Conservation (phyloP, 2,113 vertebrate species). For the Edolisoma coerulescens region DNA sequence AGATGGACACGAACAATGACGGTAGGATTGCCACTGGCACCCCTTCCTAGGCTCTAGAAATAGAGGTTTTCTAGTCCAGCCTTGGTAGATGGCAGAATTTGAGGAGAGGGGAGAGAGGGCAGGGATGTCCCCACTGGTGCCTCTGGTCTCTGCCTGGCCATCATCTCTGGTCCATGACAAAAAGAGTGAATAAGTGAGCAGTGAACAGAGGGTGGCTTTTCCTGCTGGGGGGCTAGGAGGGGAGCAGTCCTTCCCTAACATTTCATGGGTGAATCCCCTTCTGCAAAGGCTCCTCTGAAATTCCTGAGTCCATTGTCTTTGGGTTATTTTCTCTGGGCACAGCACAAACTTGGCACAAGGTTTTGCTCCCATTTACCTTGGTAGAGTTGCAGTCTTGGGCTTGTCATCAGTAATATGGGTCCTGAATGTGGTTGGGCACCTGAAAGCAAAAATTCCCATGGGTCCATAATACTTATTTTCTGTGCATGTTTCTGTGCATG, state of each 20-base stretch:
- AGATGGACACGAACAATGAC: conserved; percentile 88
- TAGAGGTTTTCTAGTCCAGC: neutral
- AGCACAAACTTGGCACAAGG: neutral
- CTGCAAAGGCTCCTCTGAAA: neutral
- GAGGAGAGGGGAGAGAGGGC: neutral
- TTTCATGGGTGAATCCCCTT: neutral
- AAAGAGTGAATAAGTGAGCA: neutral
- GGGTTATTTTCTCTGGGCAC: neutral
- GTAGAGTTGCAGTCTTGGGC: neutral
- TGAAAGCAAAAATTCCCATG: neutral
- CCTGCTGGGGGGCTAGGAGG: neutral
- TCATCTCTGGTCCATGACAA: neutral
- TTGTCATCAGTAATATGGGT: accelerated
- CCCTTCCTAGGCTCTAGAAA: neutral
- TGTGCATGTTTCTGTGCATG: neutral
- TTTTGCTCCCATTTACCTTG: neutral
- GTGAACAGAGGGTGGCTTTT: neutral
- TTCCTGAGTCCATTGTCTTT: neutral
- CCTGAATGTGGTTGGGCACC: neutral
- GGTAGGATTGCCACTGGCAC: conserved; percentile 62
- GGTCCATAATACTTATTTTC: neutral
- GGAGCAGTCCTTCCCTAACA: neutral
- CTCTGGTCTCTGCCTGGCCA: neutral
- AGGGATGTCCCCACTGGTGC: neutral
- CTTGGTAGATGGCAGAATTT: neutral